Base-by-base conservation (phyloP, 2,888 invertebrate genomes). In the Thumatha senex region DNA sequence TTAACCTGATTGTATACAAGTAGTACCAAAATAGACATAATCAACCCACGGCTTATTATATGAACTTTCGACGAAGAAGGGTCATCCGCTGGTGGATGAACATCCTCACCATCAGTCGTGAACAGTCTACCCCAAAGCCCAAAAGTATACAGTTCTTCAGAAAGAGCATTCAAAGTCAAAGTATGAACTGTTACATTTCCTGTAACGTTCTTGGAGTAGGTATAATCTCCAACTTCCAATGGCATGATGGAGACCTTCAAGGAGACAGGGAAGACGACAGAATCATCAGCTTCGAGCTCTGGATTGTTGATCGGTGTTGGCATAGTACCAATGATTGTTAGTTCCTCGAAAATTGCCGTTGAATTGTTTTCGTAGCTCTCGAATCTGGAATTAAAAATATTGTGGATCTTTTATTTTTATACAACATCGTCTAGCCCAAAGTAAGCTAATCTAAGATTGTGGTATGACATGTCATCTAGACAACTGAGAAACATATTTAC, bases 51-150 rank as follows among this genome's bases (percentile, higher is more conserved):
- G 40, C 40, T 40, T 14, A 51, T 29, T 8, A 43, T 14, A 11
- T 47, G 46, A 2, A 43, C 43, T 14, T 14, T 11, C 10, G 47
- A 31, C 15, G 52, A 45, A 7, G 39, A 33, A 7, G 46, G 38
- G 11, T 63, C 70, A 1, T 45, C 54, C 14, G 72, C 39, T 0
- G 84, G 78, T 0, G 82, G 79, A 4, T 80, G 72, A 0, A 72
- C 76, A 0, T 75, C 77, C 39, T 74, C 47, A 0, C 81, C 86
- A 62, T 93, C 93, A 35, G 82, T 80, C 0, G 69, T 79, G 59
- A 86, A 93, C 42, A 89, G 80, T 56, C 93, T 82, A 0, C 93
- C 93, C 82, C 90, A 93, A 7, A 94, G 75, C 0, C 86, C 92
- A 51, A 93, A 93, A 4, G 84, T 75, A 38, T 93, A 84, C 40